Conservation (phyloP, 2,797 vertebrate species). For the Hemibagrus guttatus region DNA sequence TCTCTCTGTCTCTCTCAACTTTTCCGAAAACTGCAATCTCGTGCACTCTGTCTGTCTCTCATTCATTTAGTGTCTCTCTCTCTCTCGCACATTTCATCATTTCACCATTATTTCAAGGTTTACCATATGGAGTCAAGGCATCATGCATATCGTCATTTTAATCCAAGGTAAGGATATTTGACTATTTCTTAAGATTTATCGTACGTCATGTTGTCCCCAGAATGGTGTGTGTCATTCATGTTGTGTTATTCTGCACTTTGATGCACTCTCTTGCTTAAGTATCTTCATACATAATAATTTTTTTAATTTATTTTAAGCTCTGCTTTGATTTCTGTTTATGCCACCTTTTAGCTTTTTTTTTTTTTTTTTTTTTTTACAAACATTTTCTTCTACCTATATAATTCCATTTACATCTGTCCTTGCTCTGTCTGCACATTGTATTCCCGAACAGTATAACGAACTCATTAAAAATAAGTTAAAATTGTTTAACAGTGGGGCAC, state of each 20-base stretch:
- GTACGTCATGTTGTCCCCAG: neutral
- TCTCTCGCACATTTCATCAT: neutral
- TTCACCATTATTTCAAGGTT: constrained; percentile 5
- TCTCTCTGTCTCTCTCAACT: constrained; percentile 45
- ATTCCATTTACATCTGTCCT: neutral
- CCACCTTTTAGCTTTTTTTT: neutral
- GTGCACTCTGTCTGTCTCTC: constrained; percentile 12
- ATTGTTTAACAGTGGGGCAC: too few relatives aligned
- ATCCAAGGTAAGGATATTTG: constrained; percentile 45
- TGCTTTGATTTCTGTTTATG: neutral
- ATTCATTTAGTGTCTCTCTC: neutral
- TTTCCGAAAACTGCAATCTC: constrained; percentile 15
- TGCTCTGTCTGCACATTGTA: constrained; percentile 12
- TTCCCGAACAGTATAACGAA: too few relatives aligned
- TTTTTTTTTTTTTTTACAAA: neutral
- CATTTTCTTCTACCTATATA: constrained; percentile 7
- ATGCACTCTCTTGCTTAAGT: neutral
- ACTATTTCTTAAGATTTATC: neutral
- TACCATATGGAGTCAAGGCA: constrained; percentile 47
- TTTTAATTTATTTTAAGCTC: neutral
- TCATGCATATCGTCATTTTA: constrained; percentile 34
- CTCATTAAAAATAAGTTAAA: too few relatives aligned
- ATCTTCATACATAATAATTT: neutral
- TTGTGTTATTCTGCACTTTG: neutral
- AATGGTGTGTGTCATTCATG: neutral